These are phyloP conservation scores for Lacanobia wlatinum DNA, from an alignment of 2,888 invertebrate genomes.

Conservation along the genomic window DNA sequence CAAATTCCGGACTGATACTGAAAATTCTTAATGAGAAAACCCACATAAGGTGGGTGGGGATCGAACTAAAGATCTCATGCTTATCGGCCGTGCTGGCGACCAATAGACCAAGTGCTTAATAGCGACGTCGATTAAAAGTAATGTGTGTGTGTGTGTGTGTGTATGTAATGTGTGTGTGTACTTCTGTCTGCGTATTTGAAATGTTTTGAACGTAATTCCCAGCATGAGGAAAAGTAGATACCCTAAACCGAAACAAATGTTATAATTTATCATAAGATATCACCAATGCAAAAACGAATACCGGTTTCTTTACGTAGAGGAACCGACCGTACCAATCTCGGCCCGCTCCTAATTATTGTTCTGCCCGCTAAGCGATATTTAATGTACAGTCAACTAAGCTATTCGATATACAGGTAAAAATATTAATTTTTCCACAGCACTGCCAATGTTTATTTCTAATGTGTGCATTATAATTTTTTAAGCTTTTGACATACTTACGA, in stretches of 20 bases:
- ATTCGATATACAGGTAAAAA: too few species aligned
- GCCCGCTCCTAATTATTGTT: constrained; percentile 1
- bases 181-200: constrained; percentile 31
- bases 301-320: constrained; percentile 31
- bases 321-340: constrained; percentile 1
- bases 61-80: background rate
- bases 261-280: constrained; percentile 22
- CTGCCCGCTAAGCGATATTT: constrained; percentile 10
- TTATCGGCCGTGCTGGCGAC: background rate
- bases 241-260: background rate
- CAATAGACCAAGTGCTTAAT: background rate
- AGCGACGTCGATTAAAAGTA: background rate
- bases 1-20: background rate
- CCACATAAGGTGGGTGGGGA: too few species aligned
- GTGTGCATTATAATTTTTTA: too few species aligned
- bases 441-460: too few species aligned
- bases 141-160: too few species aligned
- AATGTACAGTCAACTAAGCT: too few species aligned
- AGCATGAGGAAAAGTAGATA: constrained; percentile 38
- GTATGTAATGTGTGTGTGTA: too few species aligned
- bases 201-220: constrained; percentile 22
- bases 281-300: constrained; percentile 20
- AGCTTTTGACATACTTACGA: too few species aligned
- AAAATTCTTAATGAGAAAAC: background rate
- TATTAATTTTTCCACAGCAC: too few species aligned